Evolutionary conservation across 2,113 vertebrate species (phyloP), one percentile per base, ranked within the genome.

Genomic region (Neopipo cinnamomea): DNA sequence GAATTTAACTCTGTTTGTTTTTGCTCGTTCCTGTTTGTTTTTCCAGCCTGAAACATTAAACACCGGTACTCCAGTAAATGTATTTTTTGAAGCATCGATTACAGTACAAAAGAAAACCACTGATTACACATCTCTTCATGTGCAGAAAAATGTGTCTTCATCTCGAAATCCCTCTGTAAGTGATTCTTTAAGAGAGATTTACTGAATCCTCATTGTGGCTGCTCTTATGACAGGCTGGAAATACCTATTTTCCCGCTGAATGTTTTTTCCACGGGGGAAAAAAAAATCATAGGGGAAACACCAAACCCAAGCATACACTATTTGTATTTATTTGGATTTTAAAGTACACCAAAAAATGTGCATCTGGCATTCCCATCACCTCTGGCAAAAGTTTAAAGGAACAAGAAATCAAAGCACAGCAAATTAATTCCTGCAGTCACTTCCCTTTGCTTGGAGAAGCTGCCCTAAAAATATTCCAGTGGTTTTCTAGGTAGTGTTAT

Each of bases 341-440:
- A 44, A 56, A 89, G 59, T 35, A 7, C 35, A 62, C 59, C 46
- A 31, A 66, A 93, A 68, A 93, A 90, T 30, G 66, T 35, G 56
- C 33, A 13, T 83, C 75, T 96, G 95, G 85, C 85, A 61, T 88
- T 52, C 65, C 68, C 70, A 37, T 92, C 92, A 92, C 85, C 90
- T 96, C 85, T 95, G 92, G 95, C 90, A 96, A 52, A 93, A 93
- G 82, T 96, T 96, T 93, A 96, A 96, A 97, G 95, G 52, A 74
- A 47, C 42, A 49, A 73, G 47, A 63, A 94, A 96, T 96, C 85
- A 92, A 95, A 94, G 76, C 68, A 6, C 75, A 84, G 63, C 79
- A 92, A 95, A 95, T 96, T 39, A 81, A 93, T 95, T 91, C 96
- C 90, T 88, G 79, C 79, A 77, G 55, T 55, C 67, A 8, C 88